Base-by-base conservation (phyloP, 2,888 invertebrate genomes). In the Calameuta pallipes region DNA sequence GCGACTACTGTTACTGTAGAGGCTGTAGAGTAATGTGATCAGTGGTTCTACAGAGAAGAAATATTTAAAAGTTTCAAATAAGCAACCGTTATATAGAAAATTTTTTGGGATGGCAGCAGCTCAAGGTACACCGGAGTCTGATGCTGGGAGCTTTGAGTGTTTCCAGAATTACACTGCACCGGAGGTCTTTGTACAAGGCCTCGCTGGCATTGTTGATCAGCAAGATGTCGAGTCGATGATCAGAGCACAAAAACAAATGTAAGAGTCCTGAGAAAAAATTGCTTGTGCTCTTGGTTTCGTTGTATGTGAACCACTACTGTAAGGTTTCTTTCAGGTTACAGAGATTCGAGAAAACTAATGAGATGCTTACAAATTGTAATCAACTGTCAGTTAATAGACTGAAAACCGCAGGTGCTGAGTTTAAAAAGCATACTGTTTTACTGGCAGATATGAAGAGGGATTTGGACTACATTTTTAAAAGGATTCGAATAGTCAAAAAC, bases 341-440 rank as follows among this genome's bases (percentile, higher is more conserved):
- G 87, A 94, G 99, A 78, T 99, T 99, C 92, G 99, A 99, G 90
- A 99, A 99, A 92, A 99, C 99, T 0, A 99, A 99, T 89, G 99
- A 99, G 93, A 99, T 99, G 99, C 92, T 99, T 41, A 96, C 97
- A 13, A 99, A 99, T 91, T 99, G 99, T 90, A 98, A 98, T 91
- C 96, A 97, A 31, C 92, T 99, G n/a, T 98, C 98, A 1, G 95
- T 96, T 4, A 96, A 96, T 82, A 94, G 99, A 15, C 94, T 98
- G 77, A 96, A 97, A 88, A 95, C 95, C 33, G 98, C 98, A 0
- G 95, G 95, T 12, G 94, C 95, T 0, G 98, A 99, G 89, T 98
- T 99, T 87, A 97, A 96, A 87, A 96, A 96, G 84, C 98, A 99
- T 89, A 97, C 97, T 0, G 95, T 96, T 80, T 93, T 98, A 2